Conservation (phyloP, 1,140 invertebrate genomes). For the Drosophila cardini region DNA sequence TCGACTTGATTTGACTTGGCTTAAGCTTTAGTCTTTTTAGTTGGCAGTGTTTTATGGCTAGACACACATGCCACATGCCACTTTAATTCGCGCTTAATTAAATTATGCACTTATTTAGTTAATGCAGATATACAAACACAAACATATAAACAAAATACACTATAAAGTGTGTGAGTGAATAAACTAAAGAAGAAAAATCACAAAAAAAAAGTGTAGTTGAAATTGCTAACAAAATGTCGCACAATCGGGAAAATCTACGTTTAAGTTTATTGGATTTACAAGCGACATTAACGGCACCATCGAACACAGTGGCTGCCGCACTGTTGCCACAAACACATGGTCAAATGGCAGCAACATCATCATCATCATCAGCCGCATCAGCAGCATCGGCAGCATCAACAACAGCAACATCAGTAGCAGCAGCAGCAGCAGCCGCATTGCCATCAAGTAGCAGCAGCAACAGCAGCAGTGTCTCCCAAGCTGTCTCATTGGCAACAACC, state of each 20-base stretch:
- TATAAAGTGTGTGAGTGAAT: constrained; percentile 29
- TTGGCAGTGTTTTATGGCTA: constrained; percentile 35
- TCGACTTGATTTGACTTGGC: neutral
- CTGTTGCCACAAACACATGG: constrained; percentile 55
- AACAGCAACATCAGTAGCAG: constrained; percentile 4
- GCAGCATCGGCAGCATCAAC: constrained; percentile 12
- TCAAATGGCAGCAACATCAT: constrained; percentile 20
- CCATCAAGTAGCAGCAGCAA: constrained; percentile 45
- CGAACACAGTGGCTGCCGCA: constrained; percentile 63
- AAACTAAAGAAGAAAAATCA: constrained; percentile 16
- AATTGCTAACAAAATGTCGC: constrained; percentile 63
- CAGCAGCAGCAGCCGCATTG: constrained; percentile 27
- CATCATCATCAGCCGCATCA: constrained; percentile 17
- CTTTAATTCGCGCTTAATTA: constrained; percentile 6
- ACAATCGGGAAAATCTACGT: constrained; percentile 83
- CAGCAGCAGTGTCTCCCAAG: constrained; percentile 76
- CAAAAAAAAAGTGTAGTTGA: neutral
- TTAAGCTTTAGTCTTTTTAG: constrained; percentile 34
- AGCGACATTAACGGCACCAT: constrained; percentile 73
- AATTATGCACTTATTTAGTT: neutral
- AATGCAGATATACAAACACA: constrained; percentile 1
- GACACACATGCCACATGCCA: constrained; percentile 29
- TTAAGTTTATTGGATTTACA: constrained; percentile 81
- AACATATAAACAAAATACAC: constrained; percentile 29
- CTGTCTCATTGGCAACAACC: constrained; percentile 78